phyloP scores from a whole-genome alignment of 2,113 vertebrate species.

The Phalacrocorax pelagicus region DNA sequence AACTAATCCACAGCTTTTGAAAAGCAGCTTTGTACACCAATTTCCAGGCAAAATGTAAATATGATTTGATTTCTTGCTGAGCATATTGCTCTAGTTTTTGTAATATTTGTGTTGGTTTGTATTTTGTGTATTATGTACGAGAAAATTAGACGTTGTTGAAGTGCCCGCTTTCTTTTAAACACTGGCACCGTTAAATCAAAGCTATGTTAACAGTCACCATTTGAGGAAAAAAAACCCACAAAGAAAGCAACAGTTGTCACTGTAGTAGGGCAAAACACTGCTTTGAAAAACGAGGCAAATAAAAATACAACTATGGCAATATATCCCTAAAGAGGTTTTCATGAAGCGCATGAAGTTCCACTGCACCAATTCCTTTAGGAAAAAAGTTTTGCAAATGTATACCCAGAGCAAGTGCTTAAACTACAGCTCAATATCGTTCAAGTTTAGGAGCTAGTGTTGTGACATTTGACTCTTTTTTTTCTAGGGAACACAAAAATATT shows the following conservation, averaged over 20 bases:
- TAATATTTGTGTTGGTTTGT: neutral
- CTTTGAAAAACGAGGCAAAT: neutral
- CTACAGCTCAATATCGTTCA: rapidly evolving
- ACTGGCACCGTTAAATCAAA: neutral
- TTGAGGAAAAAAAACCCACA: neutral
- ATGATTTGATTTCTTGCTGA: neutral
- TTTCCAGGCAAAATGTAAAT: neutral
- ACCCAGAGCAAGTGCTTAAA: neutral
- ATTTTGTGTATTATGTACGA: neutral
- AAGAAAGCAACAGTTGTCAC: neutral
- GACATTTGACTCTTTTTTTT: neutral
- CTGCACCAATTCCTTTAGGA: neutral
- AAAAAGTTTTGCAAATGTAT: neutral
- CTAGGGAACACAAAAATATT: neutral
- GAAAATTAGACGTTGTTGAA: neutral
- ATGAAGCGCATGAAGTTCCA: neutral
- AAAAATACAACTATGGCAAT: neutral
- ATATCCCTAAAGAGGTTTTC: neutral
- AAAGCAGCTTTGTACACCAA: neutral
- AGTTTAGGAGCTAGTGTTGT: neutral
- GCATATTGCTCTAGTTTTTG: neutral
- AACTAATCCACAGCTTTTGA: neutral
- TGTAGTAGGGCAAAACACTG: neutral
- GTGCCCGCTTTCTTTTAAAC: neutral
- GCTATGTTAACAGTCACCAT: neutral